These are phyloP conservation scores for Galagoides demidoff DNA, from an alignment of 2,797 vertebrate genomes.

Conservation along the genomic window DNA sequence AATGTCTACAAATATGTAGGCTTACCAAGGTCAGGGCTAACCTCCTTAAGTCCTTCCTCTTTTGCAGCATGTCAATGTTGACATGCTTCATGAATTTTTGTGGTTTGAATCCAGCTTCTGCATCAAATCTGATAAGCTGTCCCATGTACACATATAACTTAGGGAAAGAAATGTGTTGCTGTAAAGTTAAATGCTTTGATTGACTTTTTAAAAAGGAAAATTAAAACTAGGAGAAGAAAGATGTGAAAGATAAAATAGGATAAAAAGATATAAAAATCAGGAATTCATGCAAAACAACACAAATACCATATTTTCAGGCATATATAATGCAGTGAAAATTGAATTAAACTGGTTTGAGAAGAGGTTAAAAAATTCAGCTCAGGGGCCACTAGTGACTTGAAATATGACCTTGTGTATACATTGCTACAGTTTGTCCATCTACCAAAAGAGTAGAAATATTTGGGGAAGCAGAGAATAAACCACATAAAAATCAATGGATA, in stretches of 20 bases:
- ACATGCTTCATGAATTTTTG: background rate
- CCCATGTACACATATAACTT: background rate
- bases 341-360: slow-evolving; percentile 29
- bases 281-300: slow-evolving; percentile 11
- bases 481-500: background rate
- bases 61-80: background rate
- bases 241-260: background rate
- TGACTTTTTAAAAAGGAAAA: background rate
- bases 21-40: background rate
- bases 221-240: background rate
- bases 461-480: slow-evolving; percentile 31
- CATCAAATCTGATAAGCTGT: background rate
- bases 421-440: slow-evolving; percentile 6
- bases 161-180: background rate
- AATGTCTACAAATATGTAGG: background rate
- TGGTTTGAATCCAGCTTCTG: background rate
- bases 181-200: background rate
- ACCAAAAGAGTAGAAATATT: background rate
- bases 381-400: background rate
- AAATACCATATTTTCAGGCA: background rate
- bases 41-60: background rate
- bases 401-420: background rate
- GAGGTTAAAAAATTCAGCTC: background rate
- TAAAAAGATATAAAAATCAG: background rate
- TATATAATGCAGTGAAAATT: background rate